A percentile compares a stretch with the other conserved stretches of the same genome.
phyloP scores from a whole-genome alignment of 2,797 vertebrate species.

The Cuniculus paca region DNA sequence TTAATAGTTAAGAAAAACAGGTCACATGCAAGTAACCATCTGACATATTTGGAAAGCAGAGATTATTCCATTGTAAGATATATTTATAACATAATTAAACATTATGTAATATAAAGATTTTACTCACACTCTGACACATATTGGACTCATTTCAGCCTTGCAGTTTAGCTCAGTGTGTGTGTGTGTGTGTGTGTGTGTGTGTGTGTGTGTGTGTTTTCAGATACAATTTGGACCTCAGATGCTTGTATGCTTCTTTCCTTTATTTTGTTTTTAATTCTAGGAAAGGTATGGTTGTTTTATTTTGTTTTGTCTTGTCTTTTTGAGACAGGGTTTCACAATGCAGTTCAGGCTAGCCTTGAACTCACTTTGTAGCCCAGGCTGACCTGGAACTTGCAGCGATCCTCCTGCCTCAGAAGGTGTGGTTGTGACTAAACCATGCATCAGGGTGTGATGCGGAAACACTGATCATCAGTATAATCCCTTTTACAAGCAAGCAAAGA shows the following conservation, averaged over 20 bases:
- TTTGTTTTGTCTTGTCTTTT: not conserved
- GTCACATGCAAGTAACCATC: not conserved
- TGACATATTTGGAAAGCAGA: not conserved
- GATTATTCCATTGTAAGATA: not conserved
- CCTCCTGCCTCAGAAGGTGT: not conserved
- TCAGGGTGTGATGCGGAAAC: not conserved
- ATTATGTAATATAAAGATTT: not conserved
- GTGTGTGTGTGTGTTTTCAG: not conserved
- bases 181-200: too few species aligned
- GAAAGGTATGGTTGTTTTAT: not conserved
- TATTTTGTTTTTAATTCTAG: slow-evolving; percentile 53
- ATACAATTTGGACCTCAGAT: not conserved
- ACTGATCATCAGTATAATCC: not conserved
- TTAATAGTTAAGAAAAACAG: not conserved
- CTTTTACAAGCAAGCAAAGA: slow-evolving; percentile 31
- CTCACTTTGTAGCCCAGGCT: not conserved
- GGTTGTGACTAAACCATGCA: not conserved
- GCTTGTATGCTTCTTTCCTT: not conserved
- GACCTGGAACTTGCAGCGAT: not conserved
- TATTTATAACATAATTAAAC: not conserved
- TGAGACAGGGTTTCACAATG: not conserved
- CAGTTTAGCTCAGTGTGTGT: not conserved
- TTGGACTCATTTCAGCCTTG: not conserved
- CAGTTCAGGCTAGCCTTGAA: not conserved
- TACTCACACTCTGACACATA: not conserved